A percentile compares a stretch with the other conserved stretches of the same genome.
These are phyloP conservation scores for Natator depressus DNA, from an alignment of 2,113 vertebrate species.

Conservation along the genomic window DNA sequence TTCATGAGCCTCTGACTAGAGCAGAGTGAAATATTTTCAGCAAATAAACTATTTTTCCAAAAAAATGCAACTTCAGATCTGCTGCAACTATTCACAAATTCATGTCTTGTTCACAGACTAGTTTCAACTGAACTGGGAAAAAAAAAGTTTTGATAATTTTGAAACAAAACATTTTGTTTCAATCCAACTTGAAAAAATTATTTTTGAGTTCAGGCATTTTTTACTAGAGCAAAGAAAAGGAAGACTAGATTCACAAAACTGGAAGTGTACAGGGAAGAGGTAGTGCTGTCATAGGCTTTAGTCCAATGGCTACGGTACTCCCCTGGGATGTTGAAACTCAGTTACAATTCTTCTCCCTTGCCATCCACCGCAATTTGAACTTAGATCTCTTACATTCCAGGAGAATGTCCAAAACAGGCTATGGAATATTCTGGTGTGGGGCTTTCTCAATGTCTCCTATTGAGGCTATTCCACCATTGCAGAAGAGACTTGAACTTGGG, in stretches of 20 bases:
- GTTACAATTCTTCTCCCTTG: neutral
- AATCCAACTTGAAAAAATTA: neutral
- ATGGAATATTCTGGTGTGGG: neutral
- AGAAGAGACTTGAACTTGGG: neutral
- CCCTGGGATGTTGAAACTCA: neutral
- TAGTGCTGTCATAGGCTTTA: neutral
- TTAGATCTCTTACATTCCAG: neutral
- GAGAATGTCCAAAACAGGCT: neutral
- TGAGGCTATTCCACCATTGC: too few relatives aligned
- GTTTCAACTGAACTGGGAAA: neutral
- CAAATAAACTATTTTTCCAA: too few relatives aligned
- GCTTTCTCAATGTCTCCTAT: neutral
- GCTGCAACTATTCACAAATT: neutral
- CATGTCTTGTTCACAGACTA: neutral
- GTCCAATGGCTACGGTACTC: neutral
- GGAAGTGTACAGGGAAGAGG: neutral
- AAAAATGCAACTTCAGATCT: neutral
- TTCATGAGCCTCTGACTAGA: too few relatives aligned
- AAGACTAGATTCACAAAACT: neutral
- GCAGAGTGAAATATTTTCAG: too few relatives aligned
- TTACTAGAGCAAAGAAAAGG: neutral
- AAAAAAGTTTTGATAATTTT: neutral
- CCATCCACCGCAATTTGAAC: neutral
- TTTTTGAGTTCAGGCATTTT: neutral
- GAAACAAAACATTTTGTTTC: neutral